Evolutionary conservation across 2,888 invertebrate species (phyloP).

Genomic region (Drosophila vallismaia): DNA sequence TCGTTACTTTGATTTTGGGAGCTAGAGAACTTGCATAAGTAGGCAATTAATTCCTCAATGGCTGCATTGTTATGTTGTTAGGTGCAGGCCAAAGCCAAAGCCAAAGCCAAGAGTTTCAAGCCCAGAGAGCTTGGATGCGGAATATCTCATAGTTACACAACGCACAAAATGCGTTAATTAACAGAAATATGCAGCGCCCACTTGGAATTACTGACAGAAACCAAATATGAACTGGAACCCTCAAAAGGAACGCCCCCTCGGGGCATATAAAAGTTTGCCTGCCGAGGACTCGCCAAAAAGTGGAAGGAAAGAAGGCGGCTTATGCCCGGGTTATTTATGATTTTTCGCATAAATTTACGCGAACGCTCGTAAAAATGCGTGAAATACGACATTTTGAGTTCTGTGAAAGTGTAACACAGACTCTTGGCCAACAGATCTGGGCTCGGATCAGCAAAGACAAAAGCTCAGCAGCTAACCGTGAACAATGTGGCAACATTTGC

Average conservation of each 20-base stretch:
- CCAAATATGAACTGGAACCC: conserved; percentile 1
- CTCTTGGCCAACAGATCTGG: conserved; percentile 1
- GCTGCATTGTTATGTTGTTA: conserved; percentile 60
- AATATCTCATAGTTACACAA: conserved; percentile 57
- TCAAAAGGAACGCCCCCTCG: conserved; percentile 54
- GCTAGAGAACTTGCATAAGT: conserved; percentile 57
- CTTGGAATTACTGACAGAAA: conserved; percentile 47
- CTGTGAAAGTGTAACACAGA: conserved; percentile 78
- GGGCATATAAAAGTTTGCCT: conserved; percentile 27
- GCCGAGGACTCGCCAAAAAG: conserved; percentile 20
- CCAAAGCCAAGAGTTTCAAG: background rate
- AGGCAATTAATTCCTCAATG: conserved; percentile 67
- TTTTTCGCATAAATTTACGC: conserved; percentile 79
- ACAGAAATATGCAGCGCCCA: conserved; percentile 77
- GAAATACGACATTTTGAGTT: conserved; percentile 79
- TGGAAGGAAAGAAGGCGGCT: conserved; percentile 40
- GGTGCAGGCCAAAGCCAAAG: conserved; percentile 5
- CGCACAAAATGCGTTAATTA: conserved; percentile 79
- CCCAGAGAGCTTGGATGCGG: background rate
- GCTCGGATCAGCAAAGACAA: conserved; percentile 20
- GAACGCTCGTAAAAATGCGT: conserved; percentile 76
- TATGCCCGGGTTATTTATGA: conserved; percentile 71
- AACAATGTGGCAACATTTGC: conserved; percentile 71
- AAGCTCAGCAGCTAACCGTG: conserved; percentile 51
- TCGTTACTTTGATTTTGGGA: conserved; percentile 50